Conservation (phyloP, 2,888 invertebrate genomes). For the Malthinus flaveolus region DNA sequence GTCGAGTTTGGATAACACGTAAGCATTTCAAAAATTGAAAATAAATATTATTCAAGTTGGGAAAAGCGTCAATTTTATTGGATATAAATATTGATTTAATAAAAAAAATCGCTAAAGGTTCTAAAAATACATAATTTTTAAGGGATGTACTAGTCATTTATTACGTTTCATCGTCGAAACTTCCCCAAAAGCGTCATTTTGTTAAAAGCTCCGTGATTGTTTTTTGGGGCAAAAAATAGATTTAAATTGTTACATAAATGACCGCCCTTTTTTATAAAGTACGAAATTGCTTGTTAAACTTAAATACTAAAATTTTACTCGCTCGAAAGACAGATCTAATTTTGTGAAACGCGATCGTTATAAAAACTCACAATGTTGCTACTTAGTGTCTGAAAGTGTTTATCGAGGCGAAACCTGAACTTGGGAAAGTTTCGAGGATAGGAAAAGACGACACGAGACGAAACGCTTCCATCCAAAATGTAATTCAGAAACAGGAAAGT, state of each 20-base stretch:
- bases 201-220: too few relatives aligned
- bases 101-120: slow-evolving; percentile 8
- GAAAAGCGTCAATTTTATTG: slow-evolving; percentile 7
- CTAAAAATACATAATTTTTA: slow-evolving; percentile 6
- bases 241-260: too few relatives aligned
- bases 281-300: too few relatives aligned
- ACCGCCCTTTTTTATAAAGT: too few relatives aligned
- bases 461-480: slow-evolving; percentile 10
- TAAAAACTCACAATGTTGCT: slow-evolving; percentile 17
- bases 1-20: too few relatives aligned
- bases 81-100: slow-evolving; percentile 12
- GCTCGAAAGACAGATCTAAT: slow-evolving; percentile 15
- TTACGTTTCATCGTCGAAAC: too few relatives aligned
- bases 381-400: slow-evolving; percentile 25
- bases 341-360: slow-evolving; percentile 23
- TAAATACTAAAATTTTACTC: background rate
- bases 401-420: slow-evolving; percentile 24
- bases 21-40: slow-evolving; percentile 1
- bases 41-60: slow-evolving; percentile 12
- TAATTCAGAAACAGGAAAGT: slow-evolving; percentile 21
- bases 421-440: slow-evolving; percentile 13
- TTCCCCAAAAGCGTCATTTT: too few relatives aligned
- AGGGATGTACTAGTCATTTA: too few relatives aligned
- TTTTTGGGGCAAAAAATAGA: too few relatives aligned
- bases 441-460: slow-evolving; percentile 9